Percentiles rank a stretch among this genome's conserved stretches.
These are phyloP conservation scores for Astyanax mexicanus DNA, from an alignment of 2,797 vertebrate species.

Conservation along the genomic window DNA sequence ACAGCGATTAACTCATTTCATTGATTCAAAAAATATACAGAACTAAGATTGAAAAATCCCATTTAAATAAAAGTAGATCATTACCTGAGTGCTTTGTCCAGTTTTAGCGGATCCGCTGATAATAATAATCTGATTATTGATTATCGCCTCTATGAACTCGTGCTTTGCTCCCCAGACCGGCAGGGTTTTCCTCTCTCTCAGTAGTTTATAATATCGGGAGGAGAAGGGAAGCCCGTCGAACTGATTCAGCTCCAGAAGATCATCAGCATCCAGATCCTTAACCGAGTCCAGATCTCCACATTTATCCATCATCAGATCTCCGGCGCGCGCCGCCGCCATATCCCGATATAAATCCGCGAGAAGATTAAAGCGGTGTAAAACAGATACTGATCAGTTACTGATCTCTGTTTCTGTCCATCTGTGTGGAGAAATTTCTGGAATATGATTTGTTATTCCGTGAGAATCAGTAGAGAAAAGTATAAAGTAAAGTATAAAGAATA, in stretches of 20 bases:
- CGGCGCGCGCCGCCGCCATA: too few species aligned
- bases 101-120: constrained; percentile 84
- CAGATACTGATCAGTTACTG: too few species aligned
- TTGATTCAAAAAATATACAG: too few species aligned
- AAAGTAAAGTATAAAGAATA: too few species aligned
- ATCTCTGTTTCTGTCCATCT: too few species aligned
- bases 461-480: too few species aligned
- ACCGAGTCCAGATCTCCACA: constrained; percentile 68
- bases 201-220: constrained; percentile 87
- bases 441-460: too few species aligned
- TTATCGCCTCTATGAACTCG: constrained; percentile 84
- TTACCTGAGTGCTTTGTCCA: constrained; percentile 92
- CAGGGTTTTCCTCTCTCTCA: constrained; percentile 84
- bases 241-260: constrained; percentile 88
- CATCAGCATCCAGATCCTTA: constrained; percentile 74
- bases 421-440: too few species aligned
- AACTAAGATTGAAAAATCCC: too few species aligned
- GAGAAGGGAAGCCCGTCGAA: constrained; percentile 93
- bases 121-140: constrained; percentile 81
- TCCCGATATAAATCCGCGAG: too few species aligned
- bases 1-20: too few species aligned
- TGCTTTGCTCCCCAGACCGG: constrained; percentile 84
- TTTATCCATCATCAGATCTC: constrained; percentile 19
- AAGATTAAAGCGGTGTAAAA: too few species aligned
- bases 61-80: not conserved